phyloP scores from a whole-genome alignment of 2,113 vertebrate species.

The Pachypanchax playfairii region DNA sequence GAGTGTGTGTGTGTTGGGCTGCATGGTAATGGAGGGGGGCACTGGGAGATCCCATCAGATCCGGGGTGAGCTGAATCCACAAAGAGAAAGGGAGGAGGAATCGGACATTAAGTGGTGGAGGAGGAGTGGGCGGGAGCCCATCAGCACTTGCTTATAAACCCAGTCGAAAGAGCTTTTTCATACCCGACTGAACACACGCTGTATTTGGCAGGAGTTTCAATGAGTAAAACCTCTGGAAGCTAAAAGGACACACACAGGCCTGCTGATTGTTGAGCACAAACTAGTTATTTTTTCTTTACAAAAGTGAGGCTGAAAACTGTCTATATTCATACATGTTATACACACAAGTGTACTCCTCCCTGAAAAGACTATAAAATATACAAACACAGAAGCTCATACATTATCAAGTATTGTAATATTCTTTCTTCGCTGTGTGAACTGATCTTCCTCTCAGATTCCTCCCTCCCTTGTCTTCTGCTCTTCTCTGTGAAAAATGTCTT shows the following conservation, averaged over 20 bases:
- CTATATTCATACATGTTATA: slow-evolving; percentile 1
- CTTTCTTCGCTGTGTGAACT: neutral
- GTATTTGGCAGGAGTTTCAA: slow-evolving; percentile 40
- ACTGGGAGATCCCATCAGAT: slow-evolving; percentile 46
- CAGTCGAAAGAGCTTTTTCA: slow-evolving; percentile 47
- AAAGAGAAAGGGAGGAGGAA: slow-evolving; percentile 38
- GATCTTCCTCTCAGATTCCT: neutral
- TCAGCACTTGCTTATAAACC: slow-evolving; percentile 31
- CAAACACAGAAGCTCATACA: neutral
- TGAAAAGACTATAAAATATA: slow-evolving; percentile 12
- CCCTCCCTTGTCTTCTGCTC: slow-evolving; percentile 15
- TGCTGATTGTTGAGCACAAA: neutral
- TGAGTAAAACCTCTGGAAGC: slow-evolving; percentile 31
- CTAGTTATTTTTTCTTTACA: no score
- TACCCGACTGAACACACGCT: slow-evolving; percentile 23
- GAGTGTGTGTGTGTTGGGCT: neutral
- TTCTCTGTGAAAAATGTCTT: slow-evolving; percentile 50
- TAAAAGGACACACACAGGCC: slow-evolving; percentile 12
- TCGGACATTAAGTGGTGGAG: slow-evolving; percentile 17
- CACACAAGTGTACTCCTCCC: neutral
- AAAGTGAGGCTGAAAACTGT: no score
- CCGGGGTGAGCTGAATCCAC: slow-evolving; percentile 31
- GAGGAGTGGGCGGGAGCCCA: slow-evolving; percentile 2
- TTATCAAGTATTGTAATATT: slow-evolving; percentile 12
- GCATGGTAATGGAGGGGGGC: slow-evolving; percentile 8